Conservation (phyloP, 2,113 vertebrate species). For the Eublepharis macularius region DNA sequence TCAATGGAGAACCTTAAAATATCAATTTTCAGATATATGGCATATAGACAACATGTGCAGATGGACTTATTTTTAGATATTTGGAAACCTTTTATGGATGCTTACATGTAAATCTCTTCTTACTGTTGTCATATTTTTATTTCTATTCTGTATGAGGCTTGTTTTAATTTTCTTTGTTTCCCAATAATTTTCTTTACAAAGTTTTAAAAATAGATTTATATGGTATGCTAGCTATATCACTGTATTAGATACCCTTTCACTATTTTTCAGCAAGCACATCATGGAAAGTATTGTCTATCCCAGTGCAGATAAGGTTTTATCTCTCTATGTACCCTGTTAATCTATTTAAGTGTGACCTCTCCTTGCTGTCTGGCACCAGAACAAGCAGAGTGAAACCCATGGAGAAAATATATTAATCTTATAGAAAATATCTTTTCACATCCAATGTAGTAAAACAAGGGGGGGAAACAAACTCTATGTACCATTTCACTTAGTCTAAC, state of each 20-base stretch:
- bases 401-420: not conserved
- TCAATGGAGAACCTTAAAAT: no score
- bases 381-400: not conserved
- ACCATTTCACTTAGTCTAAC: not conserved
- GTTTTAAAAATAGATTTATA: not conserved
- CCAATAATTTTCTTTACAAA: no score
- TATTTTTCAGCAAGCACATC: not conserved
- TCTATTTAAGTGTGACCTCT: constrained; percentile 15
- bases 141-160: no score
- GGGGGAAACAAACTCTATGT: not conserved
- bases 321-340: constrained; percentile 18
- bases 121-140: no score
- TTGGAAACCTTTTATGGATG: no score
- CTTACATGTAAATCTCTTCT: no score
- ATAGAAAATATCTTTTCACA: not conserved
- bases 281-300: not conserved
- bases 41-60: no score
- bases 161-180: no score
- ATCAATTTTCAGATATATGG: no score
- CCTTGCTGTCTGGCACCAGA: constrained; percentile 8
- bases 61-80: no score
- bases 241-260: not conserved
- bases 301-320: constrained; percentile 10
- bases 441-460: not conserved
- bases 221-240: not conserved